Conservation (phyloP, 2,113 vertebrate species). For the Phasianus colchicus region DNA sequence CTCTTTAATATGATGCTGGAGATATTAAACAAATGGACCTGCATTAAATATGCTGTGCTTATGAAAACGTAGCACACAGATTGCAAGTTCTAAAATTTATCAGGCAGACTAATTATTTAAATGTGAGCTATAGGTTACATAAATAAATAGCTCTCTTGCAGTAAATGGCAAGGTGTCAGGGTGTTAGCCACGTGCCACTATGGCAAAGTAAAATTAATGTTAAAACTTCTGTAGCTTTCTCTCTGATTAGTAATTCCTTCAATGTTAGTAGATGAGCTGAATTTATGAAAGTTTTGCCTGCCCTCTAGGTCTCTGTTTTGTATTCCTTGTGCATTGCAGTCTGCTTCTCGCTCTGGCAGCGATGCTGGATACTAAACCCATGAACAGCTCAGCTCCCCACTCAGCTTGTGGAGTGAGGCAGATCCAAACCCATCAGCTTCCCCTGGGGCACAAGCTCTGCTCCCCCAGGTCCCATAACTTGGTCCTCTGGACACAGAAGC, state of each 20-base stretch:
- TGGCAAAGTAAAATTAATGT: constrained; percentile 74
- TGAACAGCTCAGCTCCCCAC: neutral
- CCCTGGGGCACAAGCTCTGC: neutral
- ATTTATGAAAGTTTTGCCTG: constrained; percentile 65
- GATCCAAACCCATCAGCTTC: neutral
- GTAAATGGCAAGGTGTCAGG: constrained; percentile 55
- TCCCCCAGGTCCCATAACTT: neutral
- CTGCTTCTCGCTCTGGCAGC: constrained; percentile 44
- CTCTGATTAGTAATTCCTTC: constrained; percentile 74
- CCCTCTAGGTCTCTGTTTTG: constrained; percentile 60
- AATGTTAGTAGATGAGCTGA: constrained; percentile 63
- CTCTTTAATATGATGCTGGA: constrained; percentile 61
- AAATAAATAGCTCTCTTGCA: constrained; percentile 73
- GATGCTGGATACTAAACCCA: neutral
- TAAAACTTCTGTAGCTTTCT: constrained; percentile 57
- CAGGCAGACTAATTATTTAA: constrained; percentile 75
- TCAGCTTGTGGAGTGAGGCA: neutral
- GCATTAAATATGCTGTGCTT: constrained; percentile 50
- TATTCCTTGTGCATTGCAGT: constrained; percentile 51
- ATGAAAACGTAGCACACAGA: constrained; percentile 47
- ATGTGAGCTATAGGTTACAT: constrained; percentile 70
- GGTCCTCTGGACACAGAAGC: neutral
- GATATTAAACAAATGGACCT: constrained; percentile 58
- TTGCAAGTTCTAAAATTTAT: constrained; percentile 63
- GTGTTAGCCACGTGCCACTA: constrained; percentile 56